Evolutionary conservation across 2,797 vertebrate species (phyloP), one percentile per base, ranked within the genome.

Genomic region (Melanotaenia trifasciata): DNA sequence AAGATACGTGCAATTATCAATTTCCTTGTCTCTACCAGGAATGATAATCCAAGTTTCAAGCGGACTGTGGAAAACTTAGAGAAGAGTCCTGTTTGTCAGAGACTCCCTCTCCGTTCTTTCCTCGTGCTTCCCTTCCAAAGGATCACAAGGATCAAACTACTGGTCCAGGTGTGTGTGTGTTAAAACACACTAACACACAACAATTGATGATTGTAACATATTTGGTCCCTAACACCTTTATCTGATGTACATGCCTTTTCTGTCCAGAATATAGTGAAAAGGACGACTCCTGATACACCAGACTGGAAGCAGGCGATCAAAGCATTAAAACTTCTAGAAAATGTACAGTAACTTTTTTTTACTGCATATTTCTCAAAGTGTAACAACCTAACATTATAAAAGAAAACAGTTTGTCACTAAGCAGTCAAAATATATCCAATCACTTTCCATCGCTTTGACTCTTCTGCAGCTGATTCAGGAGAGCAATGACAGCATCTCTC

Each of bases 101-200:
- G 98, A 58, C 96, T 99, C 40, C 97, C 97, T 11, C 95, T 99
- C 4, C 98, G 98, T 43, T 99, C 98, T 65, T 99, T 99, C 84
- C 97, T 99, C 20, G 97, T 99, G 50, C 96, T 99, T 38, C 98
- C 98, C 13, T 99, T 99, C 83, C 98, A 99, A 85, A 96, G 98
- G 43, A 99, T 99, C 80, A 99, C 97, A 33, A 95, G 98, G 10
- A 94, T 99, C 61, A 98, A 98, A 78, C 95, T 99, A 71, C 95
- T 99, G 70, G 96, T 99, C 3, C 98, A 99, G 96, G 97, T 98
- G 80, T 40, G 35, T 67, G 33, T 40, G 14, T 30, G 30, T 30
- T 30, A 59, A 43, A 10, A 6, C 47, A 45, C 16, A 81, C 13
- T 64, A 2, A 71, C 58, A 36, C 20, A 4, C 14, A 20, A 47